phyloP scores from a whole-genome alignment of 2,113 vertebrate genomes.

The Okapia johnstoni region DNA sequence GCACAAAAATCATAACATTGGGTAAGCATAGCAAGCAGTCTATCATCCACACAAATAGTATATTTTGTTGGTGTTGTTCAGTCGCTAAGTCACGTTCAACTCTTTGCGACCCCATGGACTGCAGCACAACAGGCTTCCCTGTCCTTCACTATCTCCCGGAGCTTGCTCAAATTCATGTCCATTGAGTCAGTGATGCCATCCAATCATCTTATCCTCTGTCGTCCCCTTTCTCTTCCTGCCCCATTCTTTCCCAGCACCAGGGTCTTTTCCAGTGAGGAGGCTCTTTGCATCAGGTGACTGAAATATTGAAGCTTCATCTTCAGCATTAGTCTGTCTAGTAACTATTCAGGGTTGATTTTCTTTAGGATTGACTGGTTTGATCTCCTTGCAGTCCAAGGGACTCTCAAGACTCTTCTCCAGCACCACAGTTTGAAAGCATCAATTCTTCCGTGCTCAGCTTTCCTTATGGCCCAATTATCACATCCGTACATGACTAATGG shows the following conservation, averaged over 20 bases:
- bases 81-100: not conserved
- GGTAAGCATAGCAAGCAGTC: not conserved
- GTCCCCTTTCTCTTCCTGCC: not conserved
- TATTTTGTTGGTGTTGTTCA: not conserved
- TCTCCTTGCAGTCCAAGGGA: not conserved
- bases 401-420: not conserved
- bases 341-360: not conserved
- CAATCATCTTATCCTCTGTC: not conserved
- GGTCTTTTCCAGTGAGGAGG: not conserved
- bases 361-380: not conserved
- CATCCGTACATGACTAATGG: not conserved
- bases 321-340: not conserved
- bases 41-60: not conserved
- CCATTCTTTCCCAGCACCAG: not conserved
- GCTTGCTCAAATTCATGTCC: not conserved
- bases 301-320: not conserved
- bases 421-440: not conserved
- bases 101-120: not conserved
- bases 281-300: not conserved
- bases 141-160: not conserved
- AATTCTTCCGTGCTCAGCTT: not conserved
- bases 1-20: not conserved
- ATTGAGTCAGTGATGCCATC: not conserved
- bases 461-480: not conserved
- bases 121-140: not conserved